phyloP scores from a whole-genome alignment of 2,797 vertebrate genomes.

The Sebastes minor region DNA sequence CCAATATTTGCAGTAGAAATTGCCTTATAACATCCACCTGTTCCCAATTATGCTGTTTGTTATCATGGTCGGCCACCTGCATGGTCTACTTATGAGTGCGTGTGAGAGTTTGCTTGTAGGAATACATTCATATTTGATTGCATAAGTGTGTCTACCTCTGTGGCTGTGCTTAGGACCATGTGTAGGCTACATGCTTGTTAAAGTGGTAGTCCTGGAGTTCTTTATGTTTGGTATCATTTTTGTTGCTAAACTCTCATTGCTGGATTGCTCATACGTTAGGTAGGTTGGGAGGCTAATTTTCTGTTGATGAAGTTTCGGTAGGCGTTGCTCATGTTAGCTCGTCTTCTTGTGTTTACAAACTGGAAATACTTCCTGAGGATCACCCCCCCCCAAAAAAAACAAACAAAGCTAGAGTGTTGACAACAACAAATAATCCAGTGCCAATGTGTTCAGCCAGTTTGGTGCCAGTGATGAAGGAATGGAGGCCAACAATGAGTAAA shows the following conservation, averaged over 20 bases:
- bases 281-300: neutral
- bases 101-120: neutral
- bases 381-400: rapidly evolving
- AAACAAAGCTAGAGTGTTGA: neutral
- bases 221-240: conserved; percentile 14
- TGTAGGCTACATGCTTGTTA: neutral
- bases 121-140: conserved; percentile 42
- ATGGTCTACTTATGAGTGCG: conserved; percentile 1
- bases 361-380: neutral
- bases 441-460: conserved; percentile 19
- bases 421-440: neutral
- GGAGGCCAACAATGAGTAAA: conserved; percentile 17
- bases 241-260: neutral
- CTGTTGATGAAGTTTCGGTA: neutral
- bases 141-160: conserved; percentile 8
- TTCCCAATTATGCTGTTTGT: conserved; percentile 80
- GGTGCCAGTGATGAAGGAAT: conserved; percentile 18
- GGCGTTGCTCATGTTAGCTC: neutral
- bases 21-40: conserved; percentile 73
- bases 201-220: neutral
- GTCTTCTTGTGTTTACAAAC: neutral
- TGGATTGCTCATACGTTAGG: neutral
- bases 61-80: conserved; percentile 52
- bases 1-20: conserved; percentile 54
- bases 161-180: neutral